phyloP scores from a whole-genome alignment of 2,113 vertebrate species.

The Solea solea region DNA sequence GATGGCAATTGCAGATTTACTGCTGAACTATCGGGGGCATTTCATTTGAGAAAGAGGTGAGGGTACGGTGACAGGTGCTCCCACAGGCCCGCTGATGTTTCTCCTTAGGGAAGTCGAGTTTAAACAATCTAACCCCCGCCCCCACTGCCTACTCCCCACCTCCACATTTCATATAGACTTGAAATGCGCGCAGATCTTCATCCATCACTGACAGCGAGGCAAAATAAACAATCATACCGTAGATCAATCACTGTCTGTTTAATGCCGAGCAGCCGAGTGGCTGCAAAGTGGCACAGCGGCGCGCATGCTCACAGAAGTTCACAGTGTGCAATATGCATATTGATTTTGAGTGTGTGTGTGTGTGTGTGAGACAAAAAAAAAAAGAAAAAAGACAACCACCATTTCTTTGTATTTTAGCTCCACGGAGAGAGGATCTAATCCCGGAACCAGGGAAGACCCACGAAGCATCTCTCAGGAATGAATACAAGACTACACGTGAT shows the following conservation, averaged over 20 bases:
- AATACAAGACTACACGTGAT: too few relatives aligned
- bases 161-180: slow-evolving; percentile 62
- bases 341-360: not conserved
- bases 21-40: slow-evolving; percentile 26
- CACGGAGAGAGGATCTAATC: not conserved
- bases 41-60: slow-evolving; percentile 42
- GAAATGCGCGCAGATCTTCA: slow-evolving; percentile 61
- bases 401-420: not conserved
- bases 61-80: slow-evolving; percentile 41
- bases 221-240: slow-evolving; percentile 77
- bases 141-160: not conserved
- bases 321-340: not conserved
- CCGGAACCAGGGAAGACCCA: not conserved
- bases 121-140: slow-evolving; percentile 14
- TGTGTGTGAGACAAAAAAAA: not conserved
- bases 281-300: not conserved
- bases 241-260: slow-evolving; percentile 81
- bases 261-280: slow-evolving; percentile 52
- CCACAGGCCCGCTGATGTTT: slow-evolving; percentile 36
- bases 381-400: not conserved
- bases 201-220: slow-evolving; percentile 73
- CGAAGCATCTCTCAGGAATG: too few relatives aligned
- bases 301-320: slow-evolving; percentile 23
- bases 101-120: slow-evolving; percentile 55
- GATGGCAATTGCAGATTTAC: slow-evolving; percentile 38